Base-by-base conservation (phyloP, 2,888 invertebrate genomes). In the Cephus spinipes region DNA sequence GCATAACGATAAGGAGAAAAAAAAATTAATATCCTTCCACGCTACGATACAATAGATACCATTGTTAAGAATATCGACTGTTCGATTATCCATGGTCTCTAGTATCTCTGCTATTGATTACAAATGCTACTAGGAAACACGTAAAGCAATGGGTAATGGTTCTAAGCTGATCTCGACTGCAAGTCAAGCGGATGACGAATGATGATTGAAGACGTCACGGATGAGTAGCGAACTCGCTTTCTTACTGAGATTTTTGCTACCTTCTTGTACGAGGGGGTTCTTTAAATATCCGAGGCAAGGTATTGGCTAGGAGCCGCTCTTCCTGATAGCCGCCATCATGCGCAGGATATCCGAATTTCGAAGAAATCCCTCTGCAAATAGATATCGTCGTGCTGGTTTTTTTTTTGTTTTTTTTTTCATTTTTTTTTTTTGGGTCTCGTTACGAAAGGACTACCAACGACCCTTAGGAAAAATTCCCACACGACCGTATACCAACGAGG, bases 281-380 rank as follows among this genome's bases (percentile, higher is more conserved):
- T 71, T 71, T 33, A 33, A 71, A 71, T 71, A 32, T 71, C 71
- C 71, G 71, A 12, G 71, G 31, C 71, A 32, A 4, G 33, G 32
- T 31, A 33, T 33, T 33, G 71, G 71, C 71, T 71, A 71, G 30
- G 71, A 71, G 33, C 71, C 71, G 71, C 12, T 32, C 71, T 71
- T 71, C 71, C 71, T 31, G 31, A 71, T 71, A 31, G 71, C 71
- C 32, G 31, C 31, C 33, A 71, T 71, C 71, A 71, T 31, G 71
- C 71, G 33, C 32, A 31, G 71, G 71, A 71, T 71, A 32, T 71
- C 33, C 71, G 71, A 71, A 71, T 71, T 71, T 31, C 71, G 12
- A 0, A 31, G 71, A 31, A 23, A 32, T 33, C 71, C 15, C 71
- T 31, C 71, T 71, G 71, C 30, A 71, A 71, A 32, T 11, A 33